Base-by-base conservation (phyloP, 2,888 invertebrate species). In the Caenorhabditis doughertyi region DNA sequence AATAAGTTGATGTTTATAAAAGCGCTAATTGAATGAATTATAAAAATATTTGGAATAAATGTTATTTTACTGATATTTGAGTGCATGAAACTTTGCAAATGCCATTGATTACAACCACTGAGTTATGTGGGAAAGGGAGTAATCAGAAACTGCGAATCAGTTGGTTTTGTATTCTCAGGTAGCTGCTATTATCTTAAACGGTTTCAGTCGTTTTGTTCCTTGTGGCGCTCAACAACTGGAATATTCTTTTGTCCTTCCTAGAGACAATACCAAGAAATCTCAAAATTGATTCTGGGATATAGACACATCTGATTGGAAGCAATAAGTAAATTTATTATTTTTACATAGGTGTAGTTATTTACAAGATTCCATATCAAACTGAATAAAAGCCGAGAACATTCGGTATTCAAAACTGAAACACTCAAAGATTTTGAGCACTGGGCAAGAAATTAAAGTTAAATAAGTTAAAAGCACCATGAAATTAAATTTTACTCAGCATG, bases 391-490 rank as follows among this genome's bases (percentile, higher is more conserved):
- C 1, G 42, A 44, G 21, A 4, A 39, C 32, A 47, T 47, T 47
- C n/a, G 44, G n/a, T 47, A 3, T 4, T n/a, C 4, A 49, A 65
- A 72, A 72, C 62, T 72, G 72, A 72, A 72, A 51, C 62, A 49
- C 49, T 51, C 53, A 39, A 72, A 71, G 49, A 60, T 55, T 32
- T 55, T 27, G 47, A 44, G 23, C 32, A 71, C 23, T 27, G 39
- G 72, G 72, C 72, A 65, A 65, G 55, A 58, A 58, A 39, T 42
- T 29, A 49, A 44, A 39, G 53, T 4, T 35, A 21, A 64, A 72
- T 60, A 60, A 60, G 42, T 60, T 60, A 32, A 62, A 64, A 71
- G 70, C 64, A 79, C 71, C 71, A 71, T 56, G 13, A 25, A 13
- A 39, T 49, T 5, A 27, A 68, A 16, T 47, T 62, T n/a, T 32